phyloP scores from a whole-genome alignment of 2,797 vertebrate genomes.

The Lindbergichthys nudifrons region DNA sequence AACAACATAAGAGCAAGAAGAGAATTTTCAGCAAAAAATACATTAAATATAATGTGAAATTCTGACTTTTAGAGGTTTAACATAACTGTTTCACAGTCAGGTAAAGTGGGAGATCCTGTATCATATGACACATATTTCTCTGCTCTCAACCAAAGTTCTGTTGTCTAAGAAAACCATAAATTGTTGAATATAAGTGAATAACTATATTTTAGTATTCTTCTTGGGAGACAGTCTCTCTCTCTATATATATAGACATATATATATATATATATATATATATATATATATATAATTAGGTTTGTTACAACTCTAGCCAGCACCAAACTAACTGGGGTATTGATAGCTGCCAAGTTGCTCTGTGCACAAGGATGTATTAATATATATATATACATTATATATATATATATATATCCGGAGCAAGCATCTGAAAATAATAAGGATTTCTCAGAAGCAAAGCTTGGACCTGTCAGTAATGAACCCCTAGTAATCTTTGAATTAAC shows the following conservation, averaged over 20 bases:
- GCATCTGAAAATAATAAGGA: constrained; percentile 11
- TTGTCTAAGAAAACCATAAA: too few species aligned
- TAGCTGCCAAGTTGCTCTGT: background rate
- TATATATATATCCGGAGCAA: constrained; percentile 4
- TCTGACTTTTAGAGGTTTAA: background rate
- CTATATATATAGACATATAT: too few species aligned
- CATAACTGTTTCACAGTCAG: background rate
- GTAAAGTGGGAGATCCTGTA: background rate
- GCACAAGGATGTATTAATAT: background rate
- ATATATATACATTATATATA: too few species aligned
- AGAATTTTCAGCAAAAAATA: background rate
- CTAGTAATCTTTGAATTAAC: constrained; percentile 49
- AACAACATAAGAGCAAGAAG: background rate
- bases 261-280: too few species aligned
- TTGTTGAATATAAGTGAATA: too few species aligned
- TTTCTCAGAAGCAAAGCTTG: constrained; percentile 32
- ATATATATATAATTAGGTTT: too few species aligned
- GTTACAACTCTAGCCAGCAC: background rate
- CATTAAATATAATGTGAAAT: background rate
- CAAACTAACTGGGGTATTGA: background rate
- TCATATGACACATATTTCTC: too few species aligned
- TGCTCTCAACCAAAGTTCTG: too few species aligned
- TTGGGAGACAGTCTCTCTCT: background rate
- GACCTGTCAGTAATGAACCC: constrained; percentile 41
- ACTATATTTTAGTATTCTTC: too few species aligned